Evolutionary conservation across 2,797 vertebrate genomes (phyloP).

Genomic region (Gephyroberyx darwinii): DNA sequence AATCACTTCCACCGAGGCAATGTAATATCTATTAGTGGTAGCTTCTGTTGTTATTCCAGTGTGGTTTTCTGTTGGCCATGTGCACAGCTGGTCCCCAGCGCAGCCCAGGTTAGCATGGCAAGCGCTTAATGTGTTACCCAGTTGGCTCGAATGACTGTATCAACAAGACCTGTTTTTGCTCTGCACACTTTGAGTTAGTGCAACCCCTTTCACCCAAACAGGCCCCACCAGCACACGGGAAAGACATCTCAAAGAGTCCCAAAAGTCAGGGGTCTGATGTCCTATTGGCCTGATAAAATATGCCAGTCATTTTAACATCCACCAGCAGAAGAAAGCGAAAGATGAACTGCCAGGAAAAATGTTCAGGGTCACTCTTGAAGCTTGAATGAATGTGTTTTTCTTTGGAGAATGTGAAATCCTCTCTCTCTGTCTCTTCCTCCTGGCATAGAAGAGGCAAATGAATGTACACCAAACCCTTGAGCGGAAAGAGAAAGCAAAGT

Average conservation of each 20-base stretch:
- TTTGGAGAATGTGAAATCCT: conserved; percentile 29
- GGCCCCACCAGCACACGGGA: conserved; percentile 46
- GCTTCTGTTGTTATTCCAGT: conserved; percentile 57
- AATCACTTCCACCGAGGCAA: conserved; percentile 60
- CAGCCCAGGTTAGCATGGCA: conserved; percentile 20
- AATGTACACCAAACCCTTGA: conserved; percentile 1
- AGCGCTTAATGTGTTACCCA: conserved; percentile 75
- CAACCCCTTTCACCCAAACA: conserved; percentile 37
- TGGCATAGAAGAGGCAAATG: conserved; percentile 13
- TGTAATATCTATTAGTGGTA: conserved; percentile 68
- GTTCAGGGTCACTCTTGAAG: conserved; percentile 38
- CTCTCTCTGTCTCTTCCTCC: neutral
- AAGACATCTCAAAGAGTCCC: conserved; percentile 51
- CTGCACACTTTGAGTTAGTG: conserved; percentile 48
- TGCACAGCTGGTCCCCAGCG: conserved; percentile 58
- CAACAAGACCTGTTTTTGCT: conserved; percentile 74
- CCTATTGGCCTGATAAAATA: conserved; percentile 27
- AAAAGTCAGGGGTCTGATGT: neutral
- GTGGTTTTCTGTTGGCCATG: conserved; percentile 56
- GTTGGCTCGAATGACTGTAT: conserved; percentile 73
- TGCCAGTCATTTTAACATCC: conserved; percentile 31
- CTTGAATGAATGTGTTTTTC: conserved; percentile 33
- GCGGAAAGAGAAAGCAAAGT: neutral
- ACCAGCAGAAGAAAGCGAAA: conserved; percentile 14
- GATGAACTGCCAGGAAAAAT: conserved; percentile 18